These are phyloP conservation scores for Apocrypta bakeri DNA, from an alignment of 1,140 invertebrate species.

Conservation along the genomic window DNA sequence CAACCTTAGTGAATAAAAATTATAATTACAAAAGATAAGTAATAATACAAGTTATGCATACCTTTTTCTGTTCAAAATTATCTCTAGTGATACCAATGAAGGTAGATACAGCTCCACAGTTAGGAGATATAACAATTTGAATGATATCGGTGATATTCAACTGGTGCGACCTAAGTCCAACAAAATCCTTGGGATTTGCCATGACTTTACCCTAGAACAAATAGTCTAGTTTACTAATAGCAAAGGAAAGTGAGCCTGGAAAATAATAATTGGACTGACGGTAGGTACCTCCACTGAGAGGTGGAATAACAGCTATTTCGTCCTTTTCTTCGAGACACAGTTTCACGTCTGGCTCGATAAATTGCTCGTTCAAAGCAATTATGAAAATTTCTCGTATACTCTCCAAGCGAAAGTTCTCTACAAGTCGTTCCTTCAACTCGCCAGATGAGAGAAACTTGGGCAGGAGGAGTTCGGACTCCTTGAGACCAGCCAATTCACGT, in stretches of 20 bases:
- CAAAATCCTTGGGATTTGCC: slow-evolving; percentile 64
- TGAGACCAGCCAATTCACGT: slow-evolving; percentile 83
- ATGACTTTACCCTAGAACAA: slow-evolving; percentile 67
- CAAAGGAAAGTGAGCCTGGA: neutral
- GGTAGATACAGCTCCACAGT: slow-evolving; percentile 90
- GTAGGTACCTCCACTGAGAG: slow-evolving; percentile 85
- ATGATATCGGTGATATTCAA: slow-evolving; percentile 83
- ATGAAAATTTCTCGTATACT: slow-evolving; percentile 83
- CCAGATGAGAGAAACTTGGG: slow-evolving; percentile 73
- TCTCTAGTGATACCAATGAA: slow-evolving; percentile 95
- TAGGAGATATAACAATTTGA: slow-evolving; percentile 79
- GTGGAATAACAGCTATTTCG: slow-evolving; percentile 90
- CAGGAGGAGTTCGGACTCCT: slow-evolving; percentile 75
- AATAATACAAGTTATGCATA: slow-evolving; percentile 60
- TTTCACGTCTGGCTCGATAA: slow-evolving; percentile 74
- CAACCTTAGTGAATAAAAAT: slow-evolving; percentile 75
- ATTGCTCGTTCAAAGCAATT: slow-evolving; percentile 88
- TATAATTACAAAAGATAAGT: neutral
- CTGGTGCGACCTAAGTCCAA: slow-evolving; percentile 82
- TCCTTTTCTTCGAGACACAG: slow-evolving; percentile 80
- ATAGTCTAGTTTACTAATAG: neutral
- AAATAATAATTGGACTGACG: neutral
- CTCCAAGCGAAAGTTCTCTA: slow-evolving; percentile 79
- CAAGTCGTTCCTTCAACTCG: slow-evolving; percentile 77
- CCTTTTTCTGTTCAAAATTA: slow-evolving; percentile 89